Evolutionary conservation across 2,888 invertebrate species (phyloP), one percentile per base, ranked within the genome.

Genomic region (Rhabditoides inermis): DNA sequence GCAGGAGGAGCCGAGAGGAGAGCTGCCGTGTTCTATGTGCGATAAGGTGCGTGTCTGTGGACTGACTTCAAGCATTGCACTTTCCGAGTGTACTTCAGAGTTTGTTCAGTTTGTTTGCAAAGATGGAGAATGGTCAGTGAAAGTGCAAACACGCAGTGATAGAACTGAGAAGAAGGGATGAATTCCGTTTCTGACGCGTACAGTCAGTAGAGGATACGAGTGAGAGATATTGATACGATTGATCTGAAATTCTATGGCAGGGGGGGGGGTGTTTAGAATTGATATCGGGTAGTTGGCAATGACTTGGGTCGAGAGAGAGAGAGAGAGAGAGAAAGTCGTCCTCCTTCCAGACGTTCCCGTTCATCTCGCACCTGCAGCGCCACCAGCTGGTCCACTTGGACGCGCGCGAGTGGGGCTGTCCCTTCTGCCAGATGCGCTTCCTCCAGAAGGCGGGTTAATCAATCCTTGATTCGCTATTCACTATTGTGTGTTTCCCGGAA

Each of bases 361-460:
- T 61, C 23, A 30, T 61, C 15, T 65, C 65, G n/a, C 65, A 65
- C 41, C 58, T 65, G 2, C 58, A 57, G 45, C 58, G 65, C 23
- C 65, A 65, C 49, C 65, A 65, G 49, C 50, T 61, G 35, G 58
- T 60, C 2, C 63, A 63, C 48, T 49, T 61, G 26, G 59, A 63
- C 42, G 57, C 63, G 18, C 55, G 63, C 6, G 51, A 56, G 12
- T 63, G 47, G 27, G 39, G 51, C 3, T 65, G 65, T 49, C 51
- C 54, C 4, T 57, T 57, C 30, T 65, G 65, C 49, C 51, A 55
- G 1, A 51, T 56, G 36, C 52, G 53, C 7, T 65, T 65, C 40
- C 51, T 53, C 10, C 65, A 65, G 50, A 65, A 65, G 36, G 56
- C n/a, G n/a, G n/a, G n/a, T n/a, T n/a, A n/a, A n/a, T n/a, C n/a